Evolutionary conservation across 1,140 invertebrate species (phyloP).

Genomic region (Drosophila sturtevanti): DNA sequence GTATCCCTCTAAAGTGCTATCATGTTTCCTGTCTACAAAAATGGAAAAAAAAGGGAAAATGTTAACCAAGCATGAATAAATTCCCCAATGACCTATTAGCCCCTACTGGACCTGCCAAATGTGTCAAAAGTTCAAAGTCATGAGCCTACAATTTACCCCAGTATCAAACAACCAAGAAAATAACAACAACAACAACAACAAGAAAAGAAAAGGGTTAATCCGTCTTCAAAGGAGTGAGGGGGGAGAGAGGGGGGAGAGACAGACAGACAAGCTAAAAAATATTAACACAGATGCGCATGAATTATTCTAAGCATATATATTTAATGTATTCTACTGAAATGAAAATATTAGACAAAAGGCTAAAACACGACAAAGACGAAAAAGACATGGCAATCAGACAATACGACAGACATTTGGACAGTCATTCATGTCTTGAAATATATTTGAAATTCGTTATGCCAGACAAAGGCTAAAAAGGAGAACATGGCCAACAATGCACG

Average conservation of each 20-base stretch:
- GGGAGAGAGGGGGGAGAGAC: neutral
- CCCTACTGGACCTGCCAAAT: conserved; percentile 65
- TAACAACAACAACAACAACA: too few species aligned
- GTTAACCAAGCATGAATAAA: conserved; percentile 45
- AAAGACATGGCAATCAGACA: conserved; percentile 20
- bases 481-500: conserved; percentile 33
- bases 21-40: conserved; percentile 27
- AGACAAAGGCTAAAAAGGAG: conserved; percentile 12
- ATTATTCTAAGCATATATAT: conserved; percentile 50
- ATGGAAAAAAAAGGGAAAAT: conserved; percentile 16
- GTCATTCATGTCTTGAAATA: conserved; percentile 23
- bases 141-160: conserved; percentile 32
- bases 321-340: conserved; percentile 23
- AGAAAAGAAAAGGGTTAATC: conserved; percentile 53
- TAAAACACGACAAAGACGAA: conserved; percentile 35
- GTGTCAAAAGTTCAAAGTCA: conserved; percentile 79
- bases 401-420: neutral
- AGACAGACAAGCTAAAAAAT: conserved; percentile 29
- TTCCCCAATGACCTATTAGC: conserved; percentile 70
- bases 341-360: conserved; percentile 36
- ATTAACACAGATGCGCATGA: conserved; percentile 71
- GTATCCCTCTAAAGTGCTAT: conserved; percentile 36
- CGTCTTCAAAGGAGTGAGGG: conserved; percentile 28
- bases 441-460: conserved; percentile 16
- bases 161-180: neutral